Evolutionary conservation across 1,140 invertebrate species (phyloP).

Genomic region (Akabosia matsudoensis): DNA sequence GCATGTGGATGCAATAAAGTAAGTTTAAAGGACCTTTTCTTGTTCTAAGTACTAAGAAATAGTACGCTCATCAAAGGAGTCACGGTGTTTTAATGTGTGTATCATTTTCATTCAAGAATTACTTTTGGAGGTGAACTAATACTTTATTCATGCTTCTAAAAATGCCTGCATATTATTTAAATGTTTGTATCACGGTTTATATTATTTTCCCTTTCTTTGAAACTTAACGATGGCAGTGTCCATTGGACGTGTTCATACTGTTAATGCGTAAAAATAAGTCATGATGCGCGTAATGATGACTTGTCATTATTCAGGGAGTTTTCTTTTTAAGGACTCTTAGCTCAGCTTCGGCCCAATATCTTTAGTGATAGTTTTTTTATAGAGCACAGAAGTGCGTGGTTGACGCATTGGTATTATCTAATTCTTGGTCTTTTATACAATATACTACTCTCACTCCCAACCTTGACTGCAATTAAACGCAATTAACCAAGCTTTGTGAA

Average conservation of each 20-base stretch:
- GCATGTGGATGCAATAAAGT: not conserved
- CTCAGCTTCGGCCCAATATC: no score
- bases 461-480: slow-evolving; percentile 1
- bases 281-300: not conserved
- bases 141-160: not conserved
- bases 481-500: no score
- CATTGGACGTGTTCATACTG: not conserved
- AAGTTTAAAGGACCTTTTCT: no score
- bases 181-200: no score
- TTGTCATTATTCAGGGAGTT: not conserved
- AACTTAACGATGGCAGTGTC: no score
- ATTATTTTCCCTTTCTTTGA: no score
- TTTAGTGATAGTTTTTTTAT: no score
- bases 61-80: not conserved
- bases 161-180: not conserved
- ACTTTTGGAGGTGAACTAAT: not conserved
- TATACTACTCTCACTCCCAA: not conserved
- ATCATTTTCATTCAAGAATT: not conserved
- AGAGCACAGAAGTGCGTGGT: not conserved
- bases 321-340: not conserved
- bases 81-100: not conserved
- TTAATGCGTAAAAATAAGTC: not conserved
- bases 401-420: not conserved
- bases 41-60: no score
- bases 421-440: no score